phyloP scores from a whole-genome alignment of 2,113 vertebrate genomes.

The Setophaga coronata region DNA sequence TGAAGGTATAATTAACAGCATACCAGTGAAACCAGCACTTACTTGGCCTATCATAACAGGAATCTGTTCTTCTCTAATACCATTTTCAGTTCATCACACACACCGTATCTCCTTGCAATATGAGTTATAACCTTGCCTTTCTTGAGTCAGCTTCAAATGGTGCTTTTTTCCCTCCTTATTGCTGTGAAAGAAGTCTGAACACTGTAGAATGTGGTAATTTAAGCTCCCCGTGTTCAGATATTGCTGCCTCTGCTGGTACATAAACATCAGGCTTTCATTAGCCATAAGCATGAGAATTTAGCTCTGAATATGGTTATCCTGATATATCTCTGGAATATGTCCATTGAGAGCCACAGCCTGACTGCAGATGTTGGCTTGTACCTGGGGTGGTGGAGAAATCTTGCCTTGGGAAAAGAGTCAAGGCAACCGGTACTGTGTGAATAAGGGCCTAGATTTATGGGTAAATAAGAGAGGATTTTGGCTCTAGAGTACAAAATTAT shows the following conservation, averaged over 20 bases:
- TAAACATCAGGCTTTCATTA: constrained; percentile 33
- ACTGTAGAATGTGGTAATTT: not conserved
- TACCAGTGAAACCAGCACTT: not conserved
- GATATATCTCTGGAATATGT: not conserved
- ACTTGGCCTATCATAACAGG: not conserved
- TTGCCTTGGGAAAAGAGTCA: not conserved
- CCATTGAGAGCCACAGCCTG: not conserved
- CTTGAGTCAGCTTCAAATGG: not conserved
- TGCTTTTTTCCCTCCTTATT: not conserved
- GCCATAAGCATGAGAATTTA: not conserved
- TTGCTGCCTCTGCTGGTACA: not conserved
- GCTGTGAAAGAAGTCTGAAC: not conserved
- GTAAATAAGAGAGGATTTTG: constrained; percentile 26
- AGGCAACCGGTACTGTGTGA: constrained; percentile 1
- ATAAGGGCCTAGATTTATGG: constrained; percentile 25
- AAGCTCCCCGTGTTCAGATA: not conserved
- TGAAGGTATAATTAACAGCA: constrained; percentile 25
- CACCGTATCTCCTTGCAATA: not conserved
- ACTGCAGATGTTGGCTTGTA: constrained; percentile 5
- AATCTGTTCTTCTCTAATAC: constrained; percentile 28
- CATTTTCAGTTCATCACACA: constrained; percentile 24
- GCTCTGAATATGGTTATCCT: not conserved
- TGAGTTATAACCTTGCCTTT: constrained; percentile 11
- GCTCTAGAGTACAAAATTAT: not conserved
- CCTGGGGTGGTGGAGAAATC: not conserved